Conservation (phyloP, 2,888 invertebrate species). For the Protonemura montana region DNA sequence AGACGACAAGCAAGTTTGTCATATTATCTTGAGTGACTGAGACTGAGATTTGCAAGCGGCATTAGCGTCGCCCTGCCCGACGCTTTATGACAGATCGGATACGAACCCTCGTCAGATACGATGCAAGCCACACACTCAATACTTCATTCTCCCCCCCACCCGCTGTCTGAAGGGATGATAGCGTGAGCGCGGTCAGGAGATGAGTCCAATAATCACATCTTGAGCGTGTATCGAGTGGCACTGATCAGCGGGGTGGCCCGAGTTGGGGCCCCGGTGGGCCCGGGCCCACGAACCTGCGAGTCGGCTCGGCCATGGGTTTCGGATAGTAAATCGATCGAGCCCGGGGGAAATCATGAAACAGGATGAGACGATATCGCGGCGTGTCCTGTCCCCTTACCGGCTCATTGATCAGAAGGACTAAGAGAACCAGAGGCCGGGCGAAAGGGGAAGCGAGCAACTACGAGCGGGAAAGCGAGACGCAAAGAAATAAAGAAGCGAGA, state of each 20-base stretch:
- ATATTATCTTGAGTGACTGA: not conserved
- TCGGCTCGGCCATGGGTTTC: slow-evolving; percentile 40
- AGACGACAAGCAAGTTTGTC: too few species aligned
- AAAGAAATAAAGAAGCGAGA: slow-evolving; percentile 8
- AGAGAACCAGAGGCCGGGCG: not conserved
- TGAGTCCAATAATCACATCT: slow-evolving; percentile 47
- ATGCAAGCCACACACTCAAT: too few species aligned
- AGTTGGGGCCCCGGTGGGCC: slow-evolving; percentile 30
- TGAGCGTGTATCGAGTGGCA: slow-evolving; percentile 21
- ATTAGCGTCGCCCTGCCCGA: not conserved
- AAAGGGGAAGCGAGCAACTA: not conserved
- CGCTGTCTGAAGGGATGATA: not conserved
- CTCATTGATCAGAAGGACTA: slow-evolving; percentile 45
- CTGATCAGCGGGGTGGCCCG: slow-evolving; percentile 17
- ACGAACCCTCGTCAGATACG: not conserved
- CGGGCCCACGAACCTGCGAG: not conserved
- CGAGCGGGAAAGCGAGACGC: not conserved
- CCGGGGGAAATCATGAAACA: slow-evolving; percentile 49
- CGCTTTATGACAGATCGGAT: not conserved
- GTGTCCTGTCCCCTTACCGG: slow-evolving; percentile 38
- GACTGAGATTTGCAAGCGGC: not conserved
- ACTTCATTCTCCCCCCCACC: not conserved
- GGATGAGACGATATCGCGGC: slow-evolving; percentile 48
- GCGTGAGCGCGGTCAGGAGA: slow-evolving; percentile 34
- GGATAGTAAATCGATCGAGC: slow-evolving; percentile 49